Conservation (phyloP, 2,888 invertebrate genomes). For the Gibbula magus region DNA sequence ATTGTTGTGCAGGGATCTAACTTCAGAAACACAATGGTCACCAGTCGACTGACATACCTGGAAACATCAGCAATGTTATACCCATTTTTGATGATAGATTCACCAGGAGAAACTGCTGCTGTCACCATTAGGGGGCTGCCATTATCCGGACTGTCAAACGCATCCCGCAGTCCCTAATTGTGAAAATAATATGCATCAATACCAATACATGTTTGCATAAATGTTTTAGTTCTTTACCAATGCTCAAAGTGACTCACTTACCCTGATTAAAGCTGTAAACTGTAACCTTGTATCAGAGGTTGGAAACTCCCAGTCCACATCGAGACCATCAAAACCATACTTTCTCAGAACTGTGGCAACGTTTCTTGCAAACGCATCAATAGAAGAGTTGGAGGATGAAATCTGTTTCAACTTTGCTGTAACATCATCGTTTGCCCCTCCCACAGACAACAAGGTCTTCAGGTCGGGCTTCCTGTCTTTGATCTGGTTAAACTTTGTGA, state of each 20-base stretch:
- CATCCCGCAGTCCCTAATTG: conserved; percentile 3
- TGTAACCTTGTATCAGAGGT: not conserved
- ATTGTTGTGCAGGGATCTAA: too few relatives aligned
- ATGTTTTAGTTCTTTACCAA: not conserved
- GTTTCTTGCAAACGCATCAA: conserved; percentile 7
- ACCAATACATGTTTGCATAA: not conserved
- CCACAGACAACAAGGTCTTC: conserved; percentile 22
- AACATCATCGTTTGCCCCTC: not conserved
- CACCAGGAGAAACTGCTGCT: conserved; percentile 18
- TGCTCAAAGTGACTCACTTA: not conserved
- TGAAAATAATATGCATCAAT: not conserved
- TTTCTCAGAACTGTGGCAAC: conserved; percentile 1
- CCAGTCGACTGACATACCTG: conserved; percentile 11
- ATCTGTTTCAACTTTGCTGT: not conserved
- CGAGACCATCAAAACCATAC: conserved; percentile 24
- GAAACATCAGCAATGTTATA: not conserved
- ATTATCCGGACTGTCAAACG: conserved; percentile 6
- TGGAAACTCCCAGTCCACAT: conserved; percentile 29
- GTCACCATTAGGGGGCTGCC: not conserved
- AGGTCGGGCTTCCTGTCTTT: conserved; percentile 4
- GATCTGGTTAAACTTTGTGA: conserved; percentile 12
- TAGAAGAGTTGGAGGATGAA: not conserved
- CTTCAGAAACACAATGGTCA: too few relatives aligned
- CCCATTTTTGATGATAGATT: not conserved
- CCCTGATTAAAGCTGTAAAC: conserved; percentile 9